Evolutionary conservation across 1,140 invertebrate species (phyloP), one percentile per base, ranked within the genome.

Genomic region (Eumeta japonica): DNA sequence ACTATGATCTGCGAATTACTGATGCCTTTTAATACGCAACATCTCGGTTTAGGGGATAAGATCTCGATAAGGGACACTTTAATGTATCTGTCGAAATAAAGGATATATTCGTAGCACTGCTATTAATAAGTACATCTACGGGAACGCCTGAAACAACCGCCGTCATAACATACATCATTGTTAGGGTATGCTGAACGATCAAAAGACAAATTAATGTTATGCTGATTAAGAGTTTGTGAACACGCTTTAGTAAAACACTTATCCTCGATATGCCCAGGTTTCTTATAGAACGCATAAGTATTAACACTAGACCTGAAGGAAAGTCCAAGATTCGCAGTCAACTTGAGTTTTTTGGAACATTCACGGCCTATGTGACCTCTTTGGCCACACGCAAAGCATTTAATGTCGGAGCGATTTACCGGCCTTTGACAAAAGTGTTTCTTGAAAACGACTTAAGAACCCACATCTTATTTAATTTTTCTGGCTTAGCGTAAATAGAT

Each of bases 231-330:
- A 1, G 31, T 7, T 10, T 41, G 33, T 2, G 41, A 37, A n/a
- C 45, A 20, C 13, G 41, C 20, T 19, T 46, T 54, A 1, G 39
- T 30, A 36, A 48, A 54, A 32, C 51, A 54, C 1, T 9, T 19
- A 5, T 42, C 33, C 7, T 36, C 43, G 1, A 7, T 35, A 16
- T 54, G 51, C 11, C 48, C 51, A 7, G 12, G 10, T 16, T 46
- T 46, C 34, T 46, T 48, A 24, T 41, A 52, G 31, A 52, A 52
- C 3, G 39, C 10, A 41, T 43, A 47, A 5, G 11, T 16, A 2
- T 37, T 35, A n/a, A n/a, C n/a, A n/a, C n/a, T n/a, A n/a, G n/a
- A n/a, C n/a, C n/a, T n/a, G n/a, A n/a, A n/a, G n/a, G n/a, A n/a
- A n/a, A n/a, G n/a, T n/a, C n/a, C n/a, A n/a, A n/a, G n/a, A n/a